Evolutionary conservation across 2,113 vertebrate species (phyloP), one percentile per base, ranked within the genome.

Genomic region (Crotophaga sulcirostris): DNA sequence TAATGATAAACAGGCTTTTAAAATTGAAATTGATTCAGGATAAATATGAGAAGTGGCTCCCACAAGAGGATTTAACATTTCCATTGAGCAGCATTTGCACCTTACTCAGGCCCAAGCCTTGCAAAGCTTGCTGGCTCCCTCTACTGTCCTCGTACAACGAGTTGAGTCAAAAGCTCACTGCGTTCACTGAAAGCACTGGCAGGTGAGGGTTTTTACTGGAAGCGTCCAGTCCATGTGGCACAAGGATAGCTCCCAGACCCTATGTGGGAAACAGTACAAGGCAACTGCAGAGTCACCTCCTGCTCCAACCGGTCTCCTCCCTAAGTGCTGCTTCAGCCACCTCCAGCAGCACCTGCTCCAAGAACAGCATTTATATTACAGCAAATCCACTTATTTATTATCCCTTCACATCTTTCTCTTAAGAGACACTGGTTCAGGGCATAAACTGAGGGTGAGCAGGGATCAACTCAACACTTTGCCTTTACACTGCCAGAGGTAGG

Each of bases 41-140:
- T 4, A 9, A 52, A 23, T 2, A 54, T 0, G 34, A 14, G 3
- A 19, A 70, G 93, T 0, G 49, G 5, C 3, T 90, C 73, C 59
- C 75, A 25, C 34, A 23, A 4, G 52, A 29, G 44, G 29, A 7
- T 3, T 31, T 2, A 6, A 3, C 38, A 1, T 4, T 2, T 0
- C 3, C 20, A 3, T 2, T 2, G 18, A 55, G 88, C 85, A 52
- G 73, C 70, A 4, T 10, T 16, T 2, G 55, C 47, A 47, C 25
- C 16, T 33, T 20, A 1, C 51, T 20, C 59, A 5, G 67, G 26
- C 8, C 4, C 40, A 1, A 42, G 85, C 69, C 56, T 24, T 40
- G 87, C 13, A 40, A 54, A 94, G 97, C 24, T 17, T 23, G 55
- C n/a, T 36, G 14, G 91, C 96, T 86, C 96, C 96, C 96, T 84